Base-by-base conservation (phyloP, 2,888 invertebrate genomes). In the Caenorhabditis sp. region DNA sequence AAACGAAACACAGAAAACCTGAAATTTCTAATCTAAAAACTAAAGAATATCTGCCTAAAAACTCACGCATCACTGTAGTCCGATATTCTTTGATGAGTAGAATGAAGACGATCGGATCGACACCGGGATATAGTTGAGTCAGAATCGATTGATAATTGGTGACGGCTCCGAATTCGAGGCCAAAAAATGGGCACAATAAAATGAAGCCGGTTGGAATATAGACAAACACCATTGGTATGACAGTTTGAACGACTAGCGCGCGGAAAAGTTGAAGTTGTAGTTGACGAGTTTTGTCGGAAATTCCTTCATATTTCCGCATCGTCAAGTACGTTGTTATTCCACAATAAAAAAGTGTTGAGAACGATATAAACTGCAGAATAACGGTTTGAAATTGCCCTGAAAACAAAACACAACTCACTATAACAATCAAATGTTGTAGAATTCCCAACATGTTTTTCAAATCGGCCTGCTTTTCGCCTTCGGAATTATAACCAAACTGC, bases 201-300 rank as follows among this genome's bases (percentile, higher is more conserved):
- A 69, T 12, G 17, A 37, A n/a, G 26, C 64, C 60, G 1, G 61
- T 59, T 1, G 69, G 69, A 17, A 64, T 3, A 37, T 62, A 61
- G 23, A 69, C 51, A 1, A 69, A n/a, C 8, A 64, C 55, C 1
- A 69, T 31, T 2, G 69, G 69, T 2, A 69, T 36, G 2, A 59
- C 3, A 0, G 69, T 69, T 26, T 69, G 69, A 17, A 58, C 64
- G 2, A 69, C 60, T 8, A 69, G 50, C 2, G 61, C 37, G 5
- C 49, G 55, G 57, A 69, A 65, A 5, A 69, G 64, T 51, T 69
- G 64, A 5, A 50, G 60, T 31, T 69, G 69, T 60, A 69, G 61
- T 23, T 59, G 60, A 2, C 57, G 50, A 10, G 69, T 69, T 8
- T 43, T 21, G 19, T 37, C 14, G 21, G 69, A 64, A 4, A 26